Conservation (phyloP, 2,113 vertebrate genomes). For the Scomber colias region DNA sequence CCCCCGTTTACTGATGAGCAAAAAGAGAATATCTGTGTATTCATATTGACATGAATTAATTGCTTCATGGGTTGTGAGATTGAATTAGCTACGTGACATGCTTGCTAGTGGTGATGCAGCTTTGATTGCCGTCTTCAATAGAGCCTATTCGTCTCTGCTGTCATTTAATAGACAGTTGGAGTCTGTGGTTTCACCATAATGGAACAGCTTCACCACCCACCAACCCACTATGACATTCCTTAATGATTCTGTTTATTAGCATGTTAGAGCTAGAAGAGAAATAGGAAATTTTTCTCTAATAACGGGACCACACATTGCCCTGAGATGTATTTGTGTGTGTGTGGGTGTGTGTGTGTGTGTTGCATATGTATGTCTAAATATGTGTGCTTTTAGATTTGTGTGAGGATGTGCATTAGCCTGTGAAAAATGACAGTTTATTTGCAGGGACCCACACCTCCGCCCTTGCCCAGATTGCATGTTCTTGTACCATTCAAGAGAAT, state of each 20-base stretch:
- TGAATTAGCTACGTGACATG: constrained; percentile 81
- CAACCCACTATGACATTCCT: constrained; percentile 46
- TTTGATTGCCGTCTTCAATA: constrained; percentile 72
- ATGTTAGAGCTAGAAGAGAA: constrained; percentile 25
- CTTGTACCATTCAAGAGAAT: constrained; percentile 60
- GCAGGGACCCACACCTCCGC: constrained; percentile 31
- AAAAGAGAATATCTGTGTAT: constrained; percentile 65
- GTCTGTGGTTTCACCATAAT: constrained; percentile 51
- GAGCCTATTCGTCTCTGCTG: constrained; percentile 57
- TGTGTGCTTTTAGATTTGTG: constrained; percentile 35
- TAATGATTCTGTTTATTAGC: constrained; percentile 71
- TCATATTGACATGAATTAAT: constrained; percentile 82
- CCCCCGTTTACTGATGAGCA: constrained; percentile 31
- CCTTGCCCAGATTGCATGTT: constrained; percentile 49
- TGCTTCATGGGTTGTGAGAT: constrained; percentile 81
- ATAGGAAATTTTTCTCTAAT: constrained; percentile 34
- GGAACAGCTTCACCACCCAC: constrained; percentile 41
- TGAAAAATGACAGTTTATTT: constrained; percentile 57
- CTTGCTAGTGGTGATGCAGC: constrained; percentile 64
- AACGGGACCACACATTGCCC: constrained; percentile 2
- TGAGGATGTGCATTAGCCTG: constrained; percentile 34
- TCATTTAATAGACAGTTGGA: constrained; percentile 67
- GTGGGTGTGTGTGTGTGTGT: not conserved
- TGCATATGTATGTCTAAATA: not conserved
- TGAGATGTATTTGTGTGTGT: not conserved